Evolutionary conservation across 2,113 vertebrate species (phyloP).

Genomic region (Equus quagga): DNA sequence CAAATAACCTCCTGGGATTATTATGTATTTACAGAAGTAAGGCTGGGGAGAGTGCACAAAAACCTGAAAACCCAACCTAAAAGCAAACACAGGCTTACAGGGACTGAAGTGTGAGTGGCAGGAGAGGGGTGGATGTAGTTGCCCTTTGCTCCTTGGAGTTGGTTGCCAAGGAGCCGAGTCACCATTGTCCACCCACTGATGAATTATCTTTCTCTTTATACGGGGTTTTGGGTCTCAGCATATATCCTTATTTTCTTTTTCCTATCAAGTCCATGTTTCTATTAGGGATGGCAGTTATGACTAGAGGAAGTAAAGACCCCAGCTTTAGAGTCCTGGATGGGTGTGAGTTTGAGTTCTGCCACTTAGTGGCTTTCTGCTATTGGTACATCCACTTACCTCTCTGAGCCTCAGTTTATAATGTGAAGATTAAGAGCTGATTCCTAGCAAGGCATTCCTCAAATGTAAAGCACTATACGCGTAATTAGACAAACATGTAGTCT

Average conservation of each 20-base stretch:
- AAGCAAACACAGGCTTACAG: neutral
- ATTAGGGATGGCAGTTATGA: neutral
- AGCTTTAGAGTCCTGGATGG: neutral
- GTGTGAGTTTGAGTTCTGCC: neutral
- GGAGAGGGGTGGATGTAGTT: neutral
- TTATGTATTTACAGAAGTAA: neutral
- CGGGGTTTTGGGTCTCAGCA: neutral
- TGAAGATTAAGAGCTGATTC: neutral
- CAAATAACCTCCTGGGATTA: neutral
- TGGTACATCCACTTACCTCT: neutral
- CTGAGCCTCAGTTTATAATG: neutral
- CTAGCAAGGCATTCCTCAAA: neutral
- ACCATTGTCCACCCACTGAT: neutral
- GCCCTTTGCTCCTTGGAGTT: neutral
- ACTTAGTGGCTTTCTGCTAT: neutral
- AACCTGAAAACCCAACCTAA: neutral
- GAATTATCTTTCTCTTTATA: neutral
- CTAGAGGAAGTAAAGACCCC: neutral
- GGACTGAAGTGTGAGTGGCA: neutral
- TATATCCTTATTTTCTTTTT: neutral
- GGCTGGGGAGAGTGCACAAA: neutral
- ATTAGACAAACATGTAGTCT: neutral
- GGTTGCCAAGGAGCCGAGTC: neutral
- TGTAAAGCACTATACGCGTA: neutral
- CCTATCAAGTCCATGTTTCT: neutral